Evolutionary conservation across 2,888 invertebrate genomes (phyloP), one percentile per base, ranked within the genome.

Genomic region (Alitta virens): DNA sequence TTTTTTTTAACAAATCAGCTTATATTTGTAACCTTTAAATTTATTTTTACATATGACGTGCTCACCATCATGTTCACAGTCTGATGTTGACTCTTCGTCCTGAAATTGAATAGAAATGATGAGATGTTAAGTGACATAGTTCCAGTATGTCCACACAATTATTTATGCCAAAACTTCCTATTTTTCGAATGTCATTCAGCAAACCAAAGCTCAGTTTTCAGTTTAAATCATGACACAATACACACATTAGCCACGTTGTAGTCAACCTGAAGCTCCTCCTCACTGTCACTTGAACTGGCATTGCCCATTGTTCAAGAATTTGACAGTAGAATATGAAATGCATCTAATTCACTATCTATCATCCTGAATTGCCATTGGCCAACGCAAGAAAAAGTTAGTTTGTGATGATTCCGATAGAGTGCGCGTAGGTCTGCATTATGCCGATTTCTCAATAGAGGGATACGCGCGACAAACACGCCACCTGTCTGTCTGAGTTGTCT

Each of bases 191-290:
- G 33, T 33, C 33, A 33, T 33, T 33, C 33, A 33, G 33, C 33
- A n/a, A n/a, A n/a, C 33, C 33, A 33, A 33, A 7, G 12, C 33
- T 7, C 33, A 33, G 33, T 7, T 33, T 33, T 7, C 12, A 7
- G 33, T 33, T 5, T 7, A 33, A 33, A 7, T 5, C 33, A 33
- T 33, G 33, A 7, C 7, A 33, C 33, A 33, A 33, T 7, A 7
- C 33, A 33, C 12, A 33, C 33, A 33, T 33, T 33, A 7, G 33
- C 33, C n/a, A 63, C 72, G 68, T 70, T 71, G 54, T 56, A 46
- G n/a, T 70, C 70, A 16, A 71, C 57, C 24, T 71, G 69, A 43
- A 68, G 65, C 53, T 76, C 77, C 52, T 76, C 75, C 42, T 76
- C 77, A 49, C 70, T 72, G 62, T 77, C 77, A 57, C 73, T 74